A percentile compares a stretch with the other conserved stretches of the same genome.
Evolutionary conservation across 2,797 vertebrate genomes (phyloP).

Genomic region (Luscinia megarhynchos): DNA sequence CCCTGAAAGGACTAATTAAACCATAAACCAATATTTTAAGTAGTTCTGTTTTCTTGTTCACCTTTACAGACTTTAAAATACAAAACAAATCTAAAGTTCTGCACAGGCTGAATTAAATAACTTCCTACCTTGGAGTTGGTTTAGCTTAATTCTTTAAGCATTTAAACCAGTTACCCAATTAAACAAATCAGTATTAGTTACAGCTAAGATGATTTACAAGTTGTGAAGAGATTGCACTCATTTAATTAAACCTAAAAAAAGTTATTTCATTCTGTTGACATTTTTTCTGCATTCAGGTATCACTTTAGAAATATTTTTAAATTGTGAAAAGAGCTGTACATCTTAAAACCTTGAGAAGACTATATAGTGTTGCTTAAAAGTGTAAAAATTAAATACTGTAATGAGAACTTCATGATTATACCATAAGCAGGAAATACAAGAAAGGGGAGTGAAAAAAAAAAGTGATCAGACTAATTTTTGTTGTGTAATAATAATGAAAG

Average conservation of each 20-base stretch:
- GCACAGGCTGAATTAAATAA: not conserved
- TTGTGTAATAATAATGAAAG: not conserved
- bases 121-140: not conserved
- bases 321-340: not conserved
- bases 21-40: not conserved
- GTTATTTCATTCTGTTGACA: not conserved
- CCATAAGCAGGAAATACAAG: not conserved
- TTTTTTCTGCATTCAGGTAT: not conserved
- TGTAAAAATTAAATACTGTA: not conserved
- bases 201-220: not conserved
- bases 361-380: not conserved
- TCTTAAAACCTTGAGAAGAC: not conserved
- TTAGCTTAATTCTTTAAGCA: not conserved
- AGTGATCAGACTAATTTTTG: not conserved
- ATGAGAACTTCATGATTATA: not conserved
- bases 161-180: slow-evolving; percentile 10
- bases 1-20: not conserved
- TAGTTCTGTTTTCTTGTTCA: not conserved
- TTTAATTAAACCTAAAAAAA: not conserved
- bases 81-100: not conserved
- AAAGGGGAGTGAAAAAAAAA: not conserved
- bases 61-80: not conserved
- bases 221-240: not conserved
- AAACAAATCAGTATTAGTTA: not conserved
- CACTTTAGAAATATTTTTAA: not conserved